phyloP scores from a whole-genome alignment of 2,113 vertebrate species.

The Callipepla squamata region DNA sequence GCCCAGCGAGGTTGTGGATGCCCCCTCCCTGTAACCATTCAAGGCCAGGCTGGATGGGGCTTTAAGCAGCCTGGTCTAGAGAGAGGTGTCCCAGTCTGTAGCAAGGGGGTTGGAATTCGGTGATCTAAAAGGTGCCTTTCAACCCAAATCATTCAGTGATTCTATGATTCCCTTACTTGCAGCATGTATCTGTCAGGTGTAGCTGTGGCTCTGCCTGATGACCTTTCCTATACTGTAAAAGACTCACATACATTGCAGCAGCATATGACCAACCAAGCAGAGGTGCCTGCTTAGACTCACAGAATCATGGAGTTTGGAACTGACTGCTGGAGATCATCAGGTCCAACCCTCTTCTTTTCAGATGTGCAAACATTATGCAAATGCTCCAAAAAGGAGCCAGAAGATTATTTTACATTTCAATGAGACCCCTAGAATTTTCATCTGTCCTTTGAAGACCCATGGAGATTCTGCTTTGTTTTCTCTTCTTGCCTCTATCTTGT shows the following conservation, averaged over 20 bases:
- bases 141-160: too few species aligned
- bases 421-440: background rate
- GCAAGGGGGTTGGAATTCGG: too few species aligned
- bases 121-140: too few species aligned
- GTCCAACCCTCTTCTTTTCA: background rate
- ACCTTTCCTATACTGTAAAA: rapidly evolving
- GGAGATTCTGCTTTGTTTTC: background rate
- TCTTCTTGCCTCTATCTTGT: background rate
- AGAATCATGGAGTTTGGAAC: background rate
- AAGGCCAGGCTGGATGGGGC: too few species aligned
- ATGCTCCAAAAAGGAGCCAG: background rate
- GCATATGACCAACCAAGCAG: background rate
- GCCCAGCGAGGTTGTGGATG: too few species aligned
- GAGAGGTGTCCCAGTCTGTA: too few species aligned
- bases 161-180: background rate
- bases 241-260: background rate
- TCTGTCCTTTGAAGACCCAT: background rate
- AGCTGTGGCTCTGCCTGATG: background rate
- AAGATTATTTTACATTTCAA: background rate
- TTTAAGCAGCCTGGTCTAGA: too few species aligned
- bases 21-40: too few species aligned
- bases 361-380: background rate
- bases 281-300: background rate
- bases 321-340: background rate
- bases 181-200: background rate